phyloP scores from a whole-genome alignment of 2,888 invertebrate genomes.

The Ectemnius cavifrons region DNA sequence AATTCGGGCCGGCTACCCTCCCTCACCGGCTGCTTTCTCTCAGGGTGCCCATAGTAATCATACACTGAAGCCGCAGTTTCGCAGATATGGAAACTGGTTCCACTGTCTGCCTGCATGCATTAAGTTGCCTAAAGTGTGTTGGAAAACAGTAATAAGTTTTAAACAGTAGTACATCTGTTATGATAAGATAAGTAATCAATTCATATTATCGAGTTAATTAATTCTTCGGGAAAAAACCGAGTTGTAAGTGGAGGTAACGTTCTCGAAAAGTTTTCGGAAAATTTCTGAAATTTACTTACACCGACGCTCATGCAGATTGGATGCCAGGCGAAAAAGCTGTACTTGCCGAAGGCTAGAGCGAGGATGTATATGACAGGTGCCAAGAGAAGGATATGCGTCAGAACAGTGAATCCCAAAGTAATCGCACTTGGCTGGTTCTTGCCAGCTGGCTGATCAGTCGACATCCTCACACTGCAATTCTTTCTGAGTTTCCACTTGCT shows the following conservation, averaged over 20 bases:
- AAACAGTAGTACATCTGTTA: background rate
- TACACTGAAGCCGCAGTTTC: too few species aligned
- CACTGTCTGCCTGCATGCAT: too few species aligned
- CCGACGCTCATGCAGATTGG: slow-evolving; percentile 72
- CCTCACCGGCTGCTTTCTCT: too few species aligned
- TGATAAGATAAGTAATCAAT: background rate
- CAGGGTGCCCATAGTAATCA: too few species aligned
- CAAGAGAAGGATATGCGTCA: slow-evolving; percentile 70
- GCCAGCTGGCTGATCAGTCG: slow-evolving; percentile 51
- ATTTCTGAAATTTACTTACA: slow-evolving; percentile 60
- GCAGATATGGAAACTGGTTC: too few species aligned
- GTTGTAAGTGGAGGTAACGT: background rate
- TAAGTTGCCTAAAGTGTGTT: too few species aligned
- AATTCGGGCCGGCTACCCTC: too few species aligned
- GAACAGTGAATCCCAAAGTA: slow-evolving; percentile 56
- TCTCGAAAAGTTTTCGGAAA: background rate
- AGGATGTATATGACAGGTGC: slow-evolving; percentile 72
- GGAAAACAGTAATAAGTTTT: too few species aligned
- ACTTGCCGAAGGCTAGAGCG: slow-evolving; percentile 57
- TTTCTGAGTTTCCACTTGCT: slow-evolving; percentile 9
- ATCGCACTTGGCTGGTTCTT: slow-evolving; percentile 63
- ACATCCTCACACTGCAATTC: slow-evolving; percentile 46
- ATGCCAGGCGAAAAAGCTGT: slow-evolving; percentile 73
- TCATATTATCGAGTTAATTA: background rate
- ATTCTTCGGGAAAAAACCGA: background rate